Conservation (phyloP, 53 echinoderm and acorn worm genomes). For the Paracentrotus lividus region DNA sequence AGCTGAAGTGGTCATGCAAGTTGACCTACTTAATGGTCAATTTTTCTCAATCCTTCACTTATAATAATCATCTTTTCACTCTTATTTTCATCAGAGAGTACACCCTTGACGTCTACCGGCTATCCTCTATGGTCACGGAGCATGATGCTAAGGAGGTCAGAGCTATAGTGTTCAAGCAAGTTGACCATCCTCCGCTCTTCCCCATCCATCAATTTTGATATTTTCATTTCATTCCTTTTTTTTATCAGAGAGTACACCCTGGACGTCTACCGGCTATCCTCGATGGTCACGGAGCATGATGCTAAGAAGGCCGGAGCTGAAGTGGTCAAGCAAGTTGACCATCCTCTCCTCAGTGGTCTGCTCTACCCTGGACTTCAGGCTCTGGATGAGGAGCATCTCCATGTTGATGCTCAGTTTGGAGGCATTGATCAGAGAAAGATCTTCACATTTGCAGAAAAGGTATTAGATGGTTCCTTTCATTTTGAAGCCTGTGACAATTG, state of each 20-base stretch:
- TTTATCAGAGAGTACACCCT: slow-evolving; percentile 90
- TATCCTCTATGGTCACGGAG: slow-evolving; percentile 94
- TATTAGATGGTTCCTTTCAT: too few species aligned
- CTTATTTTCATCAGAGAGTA: slow-evolving; percentile 85
- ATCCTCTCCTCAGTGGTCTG: slow-evolving; percentile 92
- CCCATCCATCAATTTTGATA: not conserved
- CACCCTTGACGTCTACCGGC: slow-evolving; percentile 92
- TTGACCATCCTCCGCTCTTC: slow-evolving; percentile 85
- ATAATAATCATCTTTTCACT: not conserved
- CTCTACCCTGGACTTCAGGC: slow-evolving; percentile 98
- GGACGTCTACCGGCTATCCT: slow-evolving; percentile 92
- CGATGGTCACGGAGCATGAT: slow-evolving; percentile 97
- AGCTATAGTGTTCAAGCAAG: slow-evolving; percentile 97
- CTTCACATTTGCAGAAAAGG: slow-evolving; percentile 98
- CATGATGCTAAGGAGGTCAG: slow-evolving; percentile 98
- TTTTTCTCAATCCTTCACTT: not conserved
- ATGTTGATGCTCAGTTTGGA: slow-evolving; percentile 95
- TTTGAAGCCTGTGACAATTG: too few species aligned
- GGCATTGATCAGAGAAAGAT: slow-evolving; percentile 98
- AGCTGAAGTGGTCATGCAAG: too few species aligned
- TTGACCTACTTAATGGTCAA: too few species aligned
- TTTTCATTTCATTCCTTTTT: not conserved
- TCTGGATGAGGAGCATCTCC: slow-evolving; percentile 96
- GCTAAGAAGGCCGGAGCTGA: slow-evolving; percentile 98
- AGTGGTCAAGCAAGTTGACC: slow-evolving; percentile 96